Conservation (phyloP, 2,113 vertebrate species). For the Anguilla japonica region DNA sequence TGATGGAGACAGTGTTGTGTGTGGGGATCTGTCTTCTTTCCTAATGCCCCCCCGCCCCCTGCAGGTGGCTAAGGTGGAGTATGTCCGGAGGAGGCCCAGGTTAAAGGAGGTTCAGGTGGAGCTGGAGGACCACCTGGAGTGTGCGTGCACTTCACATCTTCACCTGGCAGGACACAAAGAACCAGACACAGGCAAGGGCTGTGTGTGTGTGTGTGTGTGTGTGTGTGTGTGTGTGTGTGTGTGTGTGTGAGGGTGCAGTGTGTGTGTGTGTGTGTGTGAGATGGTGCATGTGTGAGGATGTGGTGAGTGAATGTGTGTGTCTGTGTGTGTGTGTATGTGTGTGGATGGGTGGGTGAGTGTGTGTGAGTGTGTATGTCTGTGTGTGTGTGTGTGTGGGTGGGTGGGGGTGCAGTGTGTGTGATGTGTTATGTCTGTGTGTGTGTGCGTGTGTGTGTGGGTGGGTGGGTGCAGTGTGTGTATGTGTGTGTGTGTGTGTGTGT, state of each 20-base stretch:
- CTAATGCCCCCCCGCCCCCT: not conserved
- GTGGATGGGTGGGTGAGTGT: not conserved
- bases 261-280: not conserved
- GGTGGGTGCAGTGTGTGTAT: not conserved
- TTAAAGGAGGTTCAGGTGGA: constrained; percentile 92
- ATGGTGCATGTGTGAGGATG: too few relatives aligned
- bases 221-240: constrained; percentile 19
- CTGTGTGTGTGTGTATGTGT: not conserved
- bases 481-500: not conserved
- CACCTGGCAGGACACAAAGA: constrained; percentile 76
- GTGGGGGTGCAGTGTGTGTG: not conserved
- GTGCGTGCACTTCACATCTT: constrained; percentile 78
- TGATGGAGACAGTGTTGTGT: too few relatives aligned
- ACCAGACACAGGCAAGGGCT: constrained; percentile 79
- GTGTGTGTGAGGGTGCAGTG: not conserved
- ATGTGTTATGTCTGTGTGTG: not conserved
- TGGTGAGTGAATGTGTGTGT: not conserved
- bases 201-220: constrained; percentile 9
- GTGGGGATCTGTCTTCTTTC: too few relatives aligned
- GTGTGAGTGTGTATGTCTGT: not conserved
- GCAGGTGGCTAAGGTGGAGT: constrained; percentile 97
- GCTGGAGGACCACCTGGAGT: constrained; percentile 96
- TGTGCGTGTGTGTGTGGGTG: not conserved
- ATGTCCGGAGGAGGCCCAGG: constrained; percentile 88
- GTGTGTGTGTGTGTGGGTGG: constrained; percentile 5